These are phyloP conservation scores for Coregonus suidteri DNA, from an alignment of 2,797 vertebrate species.

Conservation along the genomic window DNA sequence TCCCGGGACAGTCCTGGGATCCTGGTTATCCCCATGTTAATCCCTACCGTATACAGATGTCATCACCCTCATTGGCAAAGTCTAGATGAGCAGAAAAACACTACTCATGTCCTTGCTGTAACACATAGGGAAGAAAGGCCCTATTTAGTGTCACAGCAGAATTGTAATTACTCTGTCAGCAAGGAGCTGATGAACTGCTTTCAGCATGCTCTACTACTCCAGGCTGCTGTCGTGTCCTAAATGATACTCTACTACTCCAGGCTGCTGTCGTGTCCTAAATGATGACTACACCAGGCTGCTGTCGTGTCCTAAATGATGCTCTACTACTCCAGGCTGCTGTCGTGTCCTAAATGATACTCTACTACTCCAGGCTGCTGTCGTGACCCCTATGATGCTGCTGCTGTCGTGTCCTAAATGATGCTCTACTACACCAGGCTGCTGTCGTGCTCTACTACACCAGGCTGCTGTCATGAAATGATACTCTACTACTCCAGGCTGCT, in stretches of 20 bases:
- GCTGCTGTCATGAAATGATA: conserved; percentile 4
- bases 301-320: too few species aligned
- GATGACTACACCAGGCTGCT: too few species aligned
- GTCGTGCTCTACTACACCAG: conserved; percentile 20
- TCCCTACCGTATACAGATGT: conserved; percentile 54
- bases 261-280: conserved; percentile 9
- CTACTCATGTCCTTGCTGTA: conserved; percentile 68
- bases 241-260: conserved; percentile 14
- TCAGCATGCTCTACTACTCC: conserved; percentile 22
- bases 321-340: too few species aligned
- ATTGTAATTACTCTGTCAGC: conserved; percentile 58
- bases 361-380: too few species aligned
- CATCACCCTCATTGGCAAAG: conserved; percentile 54
- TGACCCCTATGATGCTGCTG: too few species aligned
- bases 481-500: not conserved
- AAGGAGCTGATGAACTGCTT: conserved; percentile 58
- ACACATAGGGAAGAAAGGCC: conserved; percentile 47
- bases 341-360: too few species aligned
- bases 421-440: too few species aligned
- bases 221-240: conserved; percentile 13
- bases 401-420: too few species aligned
- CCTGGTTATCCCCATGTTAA: too few species aligned
- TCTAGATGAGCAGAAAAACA: conserved; percentile 52
- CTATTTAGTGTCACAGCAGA: conserved; percentile 61
- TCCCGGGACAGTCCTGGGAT: too few species aligned